A percentile compares a stretch with the other conserved stretches of the same genome.
These are phyloP conservation scores for Psittacara wagleri DNA, from an alignment of 2,113 vertebrate genomes.

Conservation along the genomic window DNA sequence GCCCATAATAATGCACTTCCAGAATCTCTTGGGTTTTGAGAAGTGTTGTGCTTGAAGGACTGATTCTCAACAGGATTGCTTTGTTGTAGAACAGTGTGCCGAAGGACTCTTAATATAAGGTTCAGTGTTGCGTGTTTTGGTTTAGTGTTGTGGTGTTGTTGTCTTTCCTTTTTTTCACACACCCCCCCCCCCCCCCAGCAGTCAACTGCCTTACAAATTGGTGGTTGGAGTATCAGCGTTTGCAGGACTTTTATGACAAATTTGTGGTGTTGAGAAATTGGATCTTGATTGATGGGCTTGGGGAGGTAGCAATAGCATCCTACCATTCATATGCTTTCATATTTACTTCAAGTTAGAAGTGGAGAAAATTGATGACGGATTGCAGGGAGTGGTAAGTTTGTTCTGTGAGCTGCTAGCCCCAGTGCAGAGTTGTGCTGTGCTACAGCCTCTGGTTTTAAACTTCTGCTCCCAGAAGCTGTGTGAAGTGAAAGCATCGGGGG, in stretches of 20 bases:
- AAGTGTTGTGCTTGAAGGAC: neutral
- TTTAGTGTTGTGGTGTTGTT: neutral
- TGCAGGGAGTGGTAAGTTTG: neutral
- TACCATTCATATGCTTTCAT: neutral
- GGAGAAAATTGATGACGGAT: neutral
- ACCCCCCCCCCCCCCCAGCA: neutral
- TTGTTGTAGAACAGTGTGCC: neutral
- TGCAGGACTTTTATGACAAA: neutral
- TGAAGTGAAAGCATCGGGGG: rapidly evolving
- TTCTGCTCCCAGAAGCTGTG: neutral
- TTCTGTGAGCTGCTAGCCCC: neutral
- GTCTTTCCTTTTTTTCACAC: too few species aligned
- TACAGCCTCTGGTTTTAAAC: neutral
- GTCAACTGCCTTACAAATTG: neutral
- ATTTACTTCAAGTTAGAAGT: neutral
- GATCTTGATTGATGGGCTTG: neutral
- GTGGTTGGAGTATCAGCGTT: neutral
- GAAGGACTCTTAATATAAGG: neutral
- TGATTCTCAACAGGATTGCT: neutral
- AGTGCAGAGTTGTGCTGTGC: neutral
- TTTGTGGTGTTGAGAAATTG: neutral
- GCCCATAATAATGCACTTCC: neutral
- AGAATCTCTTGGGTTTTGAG: neutral
- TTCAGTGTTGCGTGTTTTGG: neutral
- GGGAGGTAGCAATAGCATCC: neutral